Base-by-base conservation (phyloP, 2,113 vertebrate species). In the Pyrgilauda ruficollis region DNA sequence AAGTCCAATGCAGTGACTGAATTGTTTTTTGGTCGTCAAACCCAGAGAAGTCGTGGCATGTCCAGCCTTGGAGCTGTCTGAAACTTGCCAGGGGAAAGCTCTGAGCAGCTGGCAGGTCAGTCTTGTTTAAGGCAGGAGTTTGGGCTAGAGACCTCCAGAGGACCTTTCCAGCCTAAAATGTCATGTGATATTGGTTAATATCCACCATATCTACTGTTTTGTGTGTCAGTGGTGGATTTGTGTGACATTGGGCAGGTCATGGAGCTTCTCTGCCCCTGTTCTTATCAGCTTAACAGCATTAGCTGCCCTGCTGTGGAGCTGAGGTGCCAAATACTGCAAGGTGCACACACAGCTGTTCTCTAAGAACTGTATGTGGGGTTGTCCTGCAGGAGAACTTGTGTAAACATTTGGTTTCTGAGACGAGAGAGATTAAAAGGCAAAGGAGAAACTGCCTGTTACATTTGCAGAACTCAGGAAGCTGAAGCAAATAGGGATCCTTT, bases 331-430 rank as follows among this genome's bases (percentile, higher is more conserved):
- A 24, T 11, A 5, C 62, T 37, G 46, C 49, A n/a, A 22, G 66
- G 35, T 22, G 31, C 30, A 20, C 15, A 8, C 18, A 9, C 33
- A 59, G 2, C n/a, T 50, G 15, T 23, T 55, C 2, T 2, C 79
- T 30, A 2, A 30, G 83, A 35, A 6, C 43, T 41, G 3, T 1
- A 0, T 0, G 7, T 9, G 66, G 39, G 41, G 50, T 66, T 0
- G 2, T 52, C 64, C 68, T 72, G 33, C 18, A 0, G 33, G 67
- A 72, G 79, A 90, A 23, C 63, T 66, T 21, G 41, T 10, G 12
- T 18, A 20, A 64, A 69, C 49, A 13, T 31, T 49, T 47, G 2
- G 13, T 70, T 72, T 85, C 43, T 87, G 52, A 53, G 64, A 62
- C 56, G 20, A 62, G 56, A 50, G 43, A 37, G 2, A 7, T 17